Evolutionary conservation across 2,888 invertebrate genomes (phyloP).

Genomic region (Temnothorax ravouxi): DNA sequence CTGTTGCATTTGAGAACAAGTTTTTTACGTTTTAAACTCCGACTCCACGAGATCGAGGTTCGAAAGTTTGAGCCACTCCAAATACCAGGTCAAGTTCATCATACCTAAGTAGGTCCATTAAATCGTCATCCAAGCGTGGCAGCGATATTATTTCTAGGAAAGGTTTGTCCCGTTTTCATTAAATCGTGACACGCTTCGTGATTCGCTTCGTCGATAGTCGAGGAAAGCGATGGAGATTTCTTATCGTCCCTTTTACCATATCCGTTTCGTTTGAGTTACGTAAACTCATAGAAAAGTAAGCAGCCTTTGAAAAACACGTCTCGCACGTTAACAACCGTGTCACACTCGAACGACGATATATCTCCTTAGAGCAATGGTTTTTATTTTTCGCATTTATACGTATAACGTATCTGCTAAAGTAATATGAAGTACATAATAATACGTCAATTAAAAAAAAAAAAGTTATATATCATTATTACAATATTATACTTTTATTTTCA

Average conservation of each 20-base stretch:
- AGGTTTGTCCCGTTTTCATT: slow-evolving; percentile 45
- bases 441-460: neutral
- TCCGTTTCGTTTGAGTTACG: slow-evolving; percentile 37
- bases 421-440: neutral
- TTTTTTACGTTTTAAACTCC: neutral
- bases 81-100: slow-evolving; percentile 58
- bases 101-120: slow-evolving; percentile 38
- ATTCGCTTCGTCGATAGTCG: neutral
- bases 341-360: slow-evolving; percentile 7
- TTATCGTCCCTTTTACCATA: slow-evolving; percentile 39
- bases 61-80: slow-evolving; percentile 27
- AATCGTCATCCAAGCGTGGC: slow-evolving; percentile 44
- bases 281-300: slow-evolving; percentile 20
- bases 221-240: slow-evolving; percentile 37
- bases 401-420: neutral
- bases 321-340: slow-evolving; percentile 18
- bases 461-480: neutral
- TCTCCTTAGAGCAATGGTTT: neutral
- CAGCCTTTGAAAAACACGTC: slow-evolving; percentile 23
- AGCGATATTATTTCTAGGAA: slow-evolving; percentile 44
- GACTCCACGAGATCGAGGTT: neutral
- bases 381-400: neutral
- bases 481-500: neutral
- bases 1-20: neutral
- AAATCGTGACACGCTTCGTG: slow-evolving; percentile 46